Evolutionary conservation across 2,797 vertebrate species (phyloP).

Genomic region (Paedocypris micromegethes): DNA sequence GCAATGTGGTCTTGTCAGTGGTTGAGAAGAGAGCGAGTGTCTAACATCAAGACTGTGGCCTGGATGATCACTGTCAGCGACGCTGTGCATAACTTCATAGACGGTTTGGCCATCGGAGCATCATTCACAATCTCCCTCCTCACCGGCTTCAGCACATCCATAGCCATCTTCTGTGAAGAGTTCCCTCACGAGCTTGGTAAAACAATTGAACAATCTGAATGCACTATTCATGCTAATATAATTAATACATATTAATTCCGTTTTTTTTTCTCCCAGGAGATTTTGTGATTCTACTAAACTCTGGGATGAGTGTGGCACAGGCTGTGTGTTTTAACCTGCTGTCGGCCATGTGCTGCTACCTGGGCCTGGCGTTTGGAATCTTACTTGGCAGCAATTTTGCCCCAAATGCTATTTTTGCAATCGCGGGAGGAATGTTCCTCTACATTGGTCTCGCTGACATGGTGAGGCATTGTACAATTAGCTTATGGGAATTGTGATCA

Average conservation of each 20-base stretch:
- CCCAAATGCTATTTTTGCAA: slow-evolving; percentile 87
- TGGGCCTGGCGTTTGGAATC: slow-evolving; percentile 88
- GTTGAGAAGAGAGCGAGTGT: slow-evolving; percentile 69
- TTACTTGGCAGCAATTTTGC: slow-evolving; percentile 89
- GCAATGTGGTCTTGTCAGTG: slow-evolving; percentile 63
- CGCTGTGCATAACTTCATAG: slow-evolving; percentile 93
- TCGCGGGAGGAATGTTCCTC: slow-evolving; percentile 97
- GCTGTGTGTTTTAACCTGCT: slow-evolving; percentile 90
- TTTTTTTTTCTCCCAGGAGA: slow-evolving; percentile 70
- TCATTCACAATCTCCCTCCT: slow-evolving; percentile 88
- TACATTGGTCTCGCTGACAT: slow-evolving; percentile 95
- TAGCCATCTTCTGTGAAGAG: slow-evolving; percentile 93
- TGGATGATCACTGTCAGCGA: slow-evolving; percentile 98
- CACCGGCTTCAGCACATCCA: slow-evolving; percentile 91
- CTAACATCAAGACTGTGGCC: slow-evolving; percentile 85
- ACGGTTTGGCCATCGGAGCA: slow-evolving; percentile 93
- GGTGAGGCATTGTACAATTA: slow-evolving; percentile 67
- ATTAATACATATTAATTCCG: no score
- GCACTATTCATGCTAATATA: no score
- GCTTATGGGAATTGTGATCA: background rate
- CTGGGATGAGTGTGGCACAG: slow-evolving; percentile 91
- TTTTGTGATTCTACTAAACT: slow-evolving; percentile 90
- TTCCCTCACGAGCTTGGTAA: slow-evolving; percentile 94
- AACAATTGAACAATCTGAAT: background rate
- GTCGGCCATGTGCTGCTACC: slow-evolving; percentile 84